These are phyloP conservation scores for Eleginops maclovinus DNA, from an alignment of 2,113 vertebrate genomes.

Conservation along the genomic window DNA sequence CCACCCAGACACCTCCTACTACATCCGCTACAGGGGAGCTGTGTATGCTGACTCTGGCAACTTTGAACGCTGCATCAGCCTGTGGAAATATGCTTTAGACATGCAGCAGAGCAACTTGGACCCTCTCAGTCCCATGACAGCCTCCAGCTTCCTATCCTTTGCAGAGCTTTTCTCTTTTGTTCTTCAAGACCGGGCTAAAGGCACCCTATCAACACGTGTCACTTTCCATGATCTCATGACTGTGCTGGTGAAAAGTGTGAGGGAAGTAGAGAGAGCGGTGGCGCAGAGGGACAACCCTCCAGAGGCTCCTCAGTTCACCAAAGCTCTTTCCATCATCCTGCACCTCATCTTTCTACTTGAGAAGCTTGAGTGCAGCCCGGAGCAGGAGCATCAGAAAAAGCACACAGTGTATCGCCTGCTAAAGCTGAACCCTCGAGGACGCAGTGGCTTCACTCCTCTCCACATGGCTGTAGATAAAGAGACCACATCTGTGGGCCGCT, in stretches of 20 bases:
- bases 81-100: constrained; percentile 96
- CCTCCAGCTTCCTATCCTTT: constrained; percentile 96
- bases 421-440: constrained; percentile 91
- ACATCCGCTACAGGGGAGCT: constrained; percentile 94
- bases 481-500: constrained; percentile 92
- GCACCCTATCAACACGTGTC: constrained; percentile 87
- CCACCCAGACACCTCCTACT: constrained; percentile 96
- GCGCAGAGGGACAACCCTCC: constrained; percentile 88
- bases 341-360: constrained; percentile 93
- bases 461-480: constrained; percentile 96
- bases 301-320: constrained; percentile 91
- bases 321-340: constrained; percentile 93
- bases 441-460: constrained; percentile 90
- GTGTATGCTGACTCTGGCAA: constrained; percentile 96
- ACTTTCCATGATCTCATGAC: constrained; percentile 94
- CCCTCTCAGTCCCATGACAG: constrained; percentile 96
- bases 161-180: constrained; percentile 97
- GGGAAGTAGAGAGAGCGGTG: constrained; percentile 93
- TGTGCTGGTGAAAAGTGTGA: constrained; percentile 92
- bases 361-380: constrained; percentile 89
- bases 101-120: constrained; percentile 97
- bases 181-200: constrained; percentile 94
- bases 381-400: constrained; percentile 93
- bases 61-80: constrained; percentile 93
- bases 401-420: constrained; percentile 93